These are phyloP conservation scores for Prorops nasuta DNA, from an alignment of 1,140 invertebrate species.

Conservation along the genomic window DNA sequence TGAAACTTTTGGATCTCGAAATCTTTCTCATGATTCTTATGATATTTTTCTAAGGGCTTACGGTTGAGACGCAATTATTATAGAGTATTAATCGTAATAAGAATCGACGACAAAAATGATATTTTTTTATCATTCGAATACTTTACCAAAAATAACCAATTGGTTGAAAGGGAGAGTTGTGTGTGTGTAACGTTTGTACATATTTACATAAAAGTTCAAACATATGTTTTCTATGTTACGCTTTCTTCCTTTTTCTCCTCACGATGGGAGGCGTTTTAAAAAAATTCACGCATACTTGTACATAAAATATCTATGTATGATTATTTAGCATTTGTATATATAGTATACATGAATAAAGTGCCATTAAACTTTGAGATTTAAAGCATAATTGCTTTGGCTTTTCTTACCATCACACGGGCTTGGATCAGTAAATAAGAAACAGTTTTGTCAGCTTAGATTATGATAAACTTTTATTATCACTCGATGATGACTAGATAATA, in stretches of 20 bases:
- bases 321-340: slow-evolving; percentile 37
- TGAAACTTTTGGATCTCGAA: no score
- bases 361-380: slow-evolving; percentile 33
- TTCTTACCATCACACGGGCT: not conserved
- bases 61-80: no score
- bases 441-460: slow-evolving; percentile 32
- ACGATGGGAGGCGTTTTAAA: no score
- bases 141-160: no score
- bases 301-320: slow-evolving; percentile 22
- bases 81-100: no score
- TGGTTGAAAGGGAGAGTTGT: no score
- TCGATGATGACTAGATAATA: slow-evolving; percentile 52
- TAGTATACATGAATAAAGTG: slow-evolving; percentile 44
- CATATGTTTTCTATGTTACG: no score
- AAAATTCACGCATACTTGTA: slow-evolving; percentile 31
- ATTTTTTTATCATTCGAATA: no score
- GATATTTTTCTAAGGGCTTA: no score
- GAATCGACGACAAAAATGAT: no score
- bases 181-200: slow-evolving; percentile 36
- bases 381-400: not conserved
- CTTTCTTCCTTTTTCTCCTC: no score
- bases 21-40: no score
- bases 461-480: slow-evolving; percentile 55
- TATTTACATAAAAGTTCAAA: slow-evolving; percentile 26
- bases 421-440: not conserved